These are phyloP conservation scores for Chloroceryle aenea DNA, from an alignment of 2,113 vertebrate species.

Conservation along the genomic window DNA sequence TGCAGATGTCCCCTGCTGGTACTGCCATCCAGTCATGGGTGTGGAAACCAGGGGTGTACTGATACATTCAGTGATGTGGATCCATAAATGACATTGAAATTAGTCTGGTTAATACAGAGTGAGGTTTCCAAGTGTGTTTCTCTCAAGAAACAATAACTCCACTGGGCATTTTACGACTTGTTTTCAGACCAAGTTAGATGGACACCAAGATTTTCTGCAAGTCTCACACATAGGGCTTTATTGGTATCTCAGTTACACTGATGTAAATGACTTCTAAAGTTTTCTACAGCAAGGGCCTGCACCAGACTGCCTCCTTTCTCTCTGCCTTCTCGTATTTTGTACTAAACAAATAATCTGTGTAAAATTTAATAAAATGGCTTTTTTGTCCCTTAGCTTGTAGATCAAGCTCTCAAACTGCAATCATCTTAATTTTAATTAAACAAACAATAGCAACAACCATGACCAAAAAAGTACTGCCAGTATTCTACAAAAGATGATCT, in stretches of 20 bases:
- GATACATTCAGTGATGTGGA: neutral
- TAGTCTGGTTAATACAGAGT: neutral
- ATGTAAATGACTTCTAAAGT: neutral
- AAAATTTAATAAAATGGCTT: neutral
- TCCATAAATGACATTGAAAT: neutral
- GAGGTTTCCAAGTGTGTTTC: neutral
- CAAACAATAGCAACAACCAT: neutral
- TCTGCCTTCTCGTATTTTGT: neutral
- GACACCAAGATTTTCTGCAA: neutral
- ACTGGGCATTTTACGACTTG: neutral
- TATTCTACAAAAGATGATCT: neutral
- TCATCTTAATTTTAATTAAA: neutral
- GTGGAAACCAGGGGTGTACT: neutral
- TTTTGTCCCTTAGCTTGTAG: neutral
- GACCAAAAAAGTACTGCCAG: neutral
- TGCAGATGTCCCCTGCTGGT: neutral
- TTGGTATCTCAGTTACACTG: neutral
- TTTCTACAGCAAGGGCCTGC: neutral
- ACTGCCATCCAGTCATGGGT: neutral
- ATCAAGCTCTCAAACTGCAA: neutral
- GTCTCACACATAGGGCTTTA: neutral
- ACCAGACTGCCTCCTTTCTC: neutral
- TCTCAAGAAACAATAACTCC: neutral
- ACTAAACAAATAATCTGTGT: neutral
- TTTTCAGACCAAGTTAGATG: neutral